Base-by-base conservation (phyloP, 2,797 vertebrate genomes). In the Cossypha dichroa region DNA sequence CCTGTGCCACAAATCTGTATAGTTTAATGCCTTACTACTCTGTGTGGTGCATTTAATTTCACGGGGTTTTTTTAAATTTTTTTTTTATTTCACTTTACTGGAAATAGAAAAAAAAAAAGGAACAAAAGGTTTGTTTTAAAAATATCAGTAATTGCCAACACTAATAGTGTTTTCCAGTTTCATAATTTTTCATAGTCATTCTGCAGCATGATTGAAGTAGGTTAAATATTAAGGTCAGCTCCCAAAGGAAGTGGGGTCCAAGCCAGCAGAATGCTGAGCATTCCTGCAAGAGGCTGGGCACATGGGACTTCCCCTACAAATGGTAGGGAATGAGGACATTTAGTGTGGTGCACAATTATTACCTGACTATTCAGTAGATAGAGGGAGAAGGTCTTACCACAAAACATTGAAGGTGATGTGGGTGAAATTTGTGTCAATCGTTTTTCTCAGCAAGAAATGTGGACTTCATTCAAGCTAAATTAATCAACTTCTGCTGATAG, bases 61-160 rank as follows among this genome's bases (percentile, higher is more conserved):
- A 64, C 74, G 81, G 0, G 77, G 0, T 2, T 80, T 91, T 73
- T 13, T 49, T 49, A 5, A 41, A 13, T 16, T 49, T 48, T 51
- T 51, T 96, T 95, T 95, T 40, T 78, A 72, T 96, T 96, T 97
- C 60, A 49, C 13, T 67, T 94, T 92, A 95, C 79, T 91, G 88
- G 85, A 97, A 97, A 88, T 36, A 70, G 54, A 56, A 93, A 89
- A 76, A 38, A 38, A 38, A 85, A 43, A 78, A 79, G 25, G 62
- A 92, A 92, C 82, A 92, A 91, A 76, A 83, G 26, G 0, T 72
- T 96, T 90, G 54, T 78, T 90, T 93, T 64, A 85, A 91, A 95
- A 73, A 90, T 94, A 85, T 45, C 56, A 66, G 58, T 67, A 80
- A 93, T 94, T 60, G 29, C 85, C 81, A 94, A 68, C 34, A 85